Conservation (phyloP, 2,888 invertebrate species). For the Ectemnius continuus region DNA sequence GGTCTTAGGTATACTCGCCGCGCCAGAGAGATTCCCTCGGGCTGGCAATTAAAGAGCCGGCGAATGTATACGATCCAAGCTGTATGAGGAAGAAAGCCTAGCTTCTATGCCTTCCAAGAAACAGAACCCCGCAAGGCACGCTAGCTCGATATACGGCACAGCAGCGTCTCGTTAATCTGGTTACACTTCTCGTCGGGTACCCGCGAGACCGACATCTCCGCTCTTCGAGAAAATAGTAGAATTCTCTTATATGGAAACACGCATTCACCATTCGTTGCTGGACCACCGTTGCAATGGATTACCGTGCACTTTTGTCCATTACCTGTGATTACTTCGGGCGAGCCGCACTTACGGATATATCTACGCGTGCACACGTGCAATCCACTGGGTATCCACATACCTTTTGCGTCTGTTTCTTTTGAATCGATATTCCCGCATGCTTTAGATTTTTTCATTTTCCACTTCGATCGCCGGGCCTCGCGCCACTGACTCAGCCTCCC, state of each 20-base stretch:
- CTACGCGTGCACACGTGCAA: neutral
- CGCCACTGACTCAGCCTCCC: constrained; percentile 37
- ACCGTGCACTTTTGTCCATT: constrained; percentile 21
- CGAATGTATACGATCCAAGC: constrained; percentile 41
- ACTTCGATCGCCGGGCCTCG: constrained; percentile 35
- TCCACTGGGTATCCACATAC: constrained; percentile 15
- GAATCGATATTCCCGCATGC: constrained; percentile 47
- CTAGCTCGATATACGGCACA: constrained; percentile 45
- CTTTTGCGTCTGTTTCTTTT: constrained; percentile 44
- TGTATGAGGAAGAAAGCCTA: constrained; percentile 39
- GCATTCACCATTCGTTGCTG: constrained; percentile 22
- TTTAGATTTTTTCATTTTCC: constrained; percentile 28
- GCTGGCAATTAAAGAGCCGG: constrained; percentile 48
- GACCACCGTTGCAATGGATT: constrained; percentile 20
- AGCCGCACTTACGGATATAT: neutral
- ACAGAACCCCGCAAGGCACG: constrained; percentile 37
- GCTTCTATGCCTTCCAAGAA: constrained; percentile 47
- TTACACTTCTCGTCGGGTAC: constrained; percentile 14
- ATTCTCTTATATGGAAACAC: constrained; percentile 33
- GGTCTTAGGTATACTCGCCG: constrained; percentile 22
- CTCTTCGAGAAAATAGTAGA: constrained; percentile 21
- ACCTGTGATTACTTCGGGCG: constrained; percentile 30
- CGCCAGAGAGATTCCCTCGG: constrained; percentile 28
- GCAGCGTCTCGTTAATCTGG: constrained; percentile 34
- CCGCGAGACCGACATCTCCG: neutral